These are phyloP conservation scores for Mustela lutreola DNA, from an alignment of 2,113 vertebrate genomes.

Conservation along the genomic window DNA sequence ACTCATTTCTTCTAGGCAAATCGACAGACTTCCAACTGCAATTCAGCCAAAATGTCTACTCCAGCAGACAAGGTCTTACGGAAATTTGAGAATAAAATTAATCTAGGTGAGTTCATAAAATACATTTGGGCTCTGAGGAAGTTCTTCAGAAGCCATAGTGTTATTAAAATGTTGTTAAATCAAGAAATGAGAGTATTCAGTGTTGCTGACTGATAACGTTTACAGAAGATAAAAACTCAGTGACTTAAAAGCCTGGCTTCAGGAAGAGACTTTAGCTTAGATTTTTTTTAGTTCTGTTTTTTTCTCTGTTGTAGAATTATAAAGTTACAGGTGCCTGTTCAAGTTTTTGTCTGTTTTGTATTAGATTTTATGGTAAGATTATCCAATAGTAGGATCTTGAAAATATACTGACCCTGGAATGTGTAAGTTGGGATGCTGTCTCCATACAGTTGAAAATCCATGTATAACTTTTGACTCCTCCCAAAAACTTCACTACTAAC, in stretches of 20 bases:
- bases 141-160: neutral
- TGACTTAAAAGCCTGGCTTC: neutral
- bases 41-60: slow-evolving; percentile 88
- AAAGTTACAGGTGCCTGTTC: neutral
- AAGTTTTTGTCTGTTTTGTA: neutral
- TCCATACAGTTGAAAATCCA: neutral
- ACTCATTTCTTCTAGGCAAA: slow-evolving; percentile 87
- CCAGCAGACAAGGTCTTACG: slow-evolving; percentile 89
- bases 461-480: neutral
- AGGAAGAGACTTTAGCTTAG: neutral
- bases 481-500: neutral
- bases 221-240: slow-evolving; percentile 3
- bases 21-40: slow-evolving; percentile 82
- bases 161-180: neutral
- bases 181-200: neutral
- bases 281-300: neutral
- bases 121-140: neutral
- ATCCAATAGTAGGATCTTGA: neutral
- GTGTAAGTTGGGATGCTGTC: neutral
- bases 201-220: neutral
- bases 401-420: neutral
- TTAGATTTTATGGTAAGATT: neutral
- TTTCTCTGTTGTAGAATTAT: neutral
- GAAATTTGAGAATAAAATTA: slow-evolving; percentile 92
- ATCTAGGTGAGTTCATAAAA: slow-evolving; percentile 88